phyloP scores from a whole-genome alignment of 2,888 invertebrate species.

The Eupeodes latifasciatus region DNA sequence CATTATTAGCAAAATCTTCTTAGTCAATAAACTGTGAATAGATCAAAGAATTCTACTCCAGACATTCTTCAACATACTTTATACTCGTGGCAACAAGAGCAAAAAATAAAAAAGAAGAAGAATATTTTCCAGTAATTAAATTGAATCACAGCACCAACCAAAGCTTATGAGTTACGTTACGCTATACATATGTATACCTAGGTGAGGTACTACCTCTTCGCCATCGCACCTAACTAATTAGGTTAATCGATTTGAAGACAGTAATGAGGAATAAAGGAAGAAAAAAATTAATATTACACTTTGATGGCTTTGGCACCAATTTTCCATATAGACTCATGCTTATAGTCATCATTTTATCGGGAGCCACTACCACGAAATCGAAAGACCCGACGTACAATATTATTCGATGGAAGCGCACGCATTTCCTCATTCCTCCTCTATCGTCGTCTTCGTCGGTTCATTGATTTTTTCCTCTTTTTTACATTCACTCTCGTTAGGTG shows the following conservation, averaged over 20 bases:
- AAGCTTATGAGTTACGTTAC: not conserved
- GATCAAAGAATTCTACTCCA: slow-evolving; percentile 11
- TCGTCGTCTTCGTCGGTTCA: not conserved
- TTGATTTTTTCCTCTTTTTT: not conserved
- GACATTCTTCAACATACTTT: not conserved
- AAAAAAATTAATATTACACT: slow-evolving; percentile 1
- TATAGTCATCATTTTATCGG: not conserved
- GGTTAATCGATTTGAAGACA: slow-evolving; percentile 32
- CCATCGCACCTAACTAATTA: slow-evolving; percentile 20
- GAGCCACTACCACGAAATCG: not conserved
- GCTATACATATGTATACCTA: no score
- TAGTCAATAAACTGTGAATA: slow-evolving; percentile 29
- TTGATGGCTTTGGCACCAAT: not conserved
- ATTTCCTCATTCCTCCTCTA: not conserved
- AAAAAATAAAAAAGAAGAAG: not conserved
- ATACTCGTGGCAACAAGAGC: no score
- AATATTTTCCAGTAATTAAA: not conserved
- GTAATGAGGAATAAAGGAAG: not conserved
- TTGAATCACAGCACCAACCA: slow-evolving; percentile 8
- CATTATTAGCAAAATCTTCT: slow-evolving; percentile 21
- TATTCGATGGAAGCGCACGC: not conserved
- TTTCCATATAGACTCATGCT: slow-evolving; percentile 1
- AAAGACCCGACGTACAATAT: not conserved
- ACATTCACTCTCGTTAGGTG: not conserved
- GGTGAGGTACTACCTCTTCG: not conserved